Conservation (phyloP, 2,888 invertebrate genomes). For the Lobophora halterata region DNA sequence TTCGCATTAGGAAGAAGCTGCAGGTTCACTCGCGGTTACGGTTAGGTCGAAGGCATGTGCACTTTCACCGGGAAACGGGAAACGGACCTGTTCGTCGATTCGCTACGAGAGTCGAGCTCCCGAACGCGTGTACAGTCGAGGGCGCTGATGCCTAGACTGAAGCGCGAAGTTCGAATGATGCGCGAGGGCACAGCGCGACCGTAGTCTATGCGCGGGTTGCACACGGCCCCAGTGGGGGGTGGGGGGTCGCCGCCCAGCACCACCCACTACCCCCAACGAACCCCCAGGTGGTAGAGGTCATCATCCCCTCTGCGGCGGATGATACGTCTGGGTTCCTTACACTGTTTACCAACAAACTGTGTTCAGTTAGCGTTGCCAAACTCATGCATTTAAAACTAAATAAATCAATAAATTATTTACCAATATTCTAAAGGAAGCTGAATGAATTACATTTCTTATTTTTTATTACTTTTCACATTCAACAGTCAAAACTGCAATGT, state of each 20-base stretch:
- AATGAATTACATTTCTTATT: constrained; percentile 5
- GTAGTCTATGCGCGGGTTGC: constrained; percentile 78
- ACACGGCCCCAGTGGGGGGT: constrained; percentile 80
- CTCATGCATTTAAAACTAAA: constrained; percentile 28
- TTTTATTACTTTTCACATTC: too few relatives aligned
- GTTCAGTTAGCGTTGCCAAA: constrained; percentile 30
- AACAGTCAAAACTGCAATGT: too few relatives aligned
- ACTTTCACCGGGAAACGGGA: constrained; percentile 67
- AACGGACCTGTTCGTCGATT: constrained; percentile 80
- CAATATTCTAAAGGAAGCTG: too few relatives aligned
- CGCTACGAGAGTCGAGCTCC: constrained; percentile 77
- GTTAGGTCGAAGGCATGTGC: constrained; percentile 46
- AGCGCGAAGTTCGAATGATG: constrained; percentile 79
- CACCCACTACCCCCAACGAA: constrained; percentile 39
- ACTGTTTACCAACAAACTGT: constrained; percentile 24
- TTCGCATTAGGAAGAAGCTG: constrained; percentile 61
- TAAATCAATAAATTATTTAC: constrained; percentile 23
- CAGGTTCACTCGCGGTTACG: constrained; percentile 64
- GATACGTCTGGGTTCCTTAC: constrained; percentile 11
- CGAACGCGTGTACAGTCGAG: constrained; percentile 75
- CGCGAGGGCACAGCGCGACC: constrained; percentile 69
- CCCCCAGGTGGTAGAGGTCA: constrained; percentile 18
- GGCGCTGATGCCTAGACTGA: constrained; percentile 75
- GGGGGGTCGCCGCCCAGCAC: constrained; percentile 48
- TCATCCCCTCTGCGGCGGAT: constrained; percentile 21